Evolutionary conservation across 2,113 vertebrate genomes (phyloP), one percentile per base, ranked within the genome.

Genomic region (Boleophthalmus pectinirostris): DNA sequence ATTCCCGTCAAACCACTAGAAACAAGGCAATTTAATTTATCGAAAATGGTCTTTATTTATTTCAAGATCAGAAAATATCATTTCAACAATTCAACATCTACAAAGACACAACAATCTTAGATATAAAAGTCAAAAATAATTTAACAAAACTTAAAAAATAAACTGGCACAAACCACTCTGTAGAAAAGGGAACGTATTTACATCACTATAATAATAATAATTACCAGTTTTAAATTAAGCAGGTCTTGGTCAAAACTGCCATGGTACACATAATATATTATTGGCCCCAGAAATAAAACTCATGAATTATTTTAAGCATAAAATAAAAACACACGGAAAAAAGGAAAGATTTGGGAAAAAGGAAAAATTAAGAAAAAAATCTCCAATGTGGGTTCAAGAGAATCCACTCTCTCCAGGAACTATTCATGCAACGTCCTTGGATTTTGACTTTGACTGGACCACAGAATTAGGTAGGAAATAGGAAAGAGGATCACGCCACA

Each of bases 111-210:
- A 94, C 90, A 95, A 95, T 94, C 92, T 96, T 97, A 97, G 96
- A 96, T 98, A 95, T 95, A 95, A 95, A 95, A 94, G 92, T 94
- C 91, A 90, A 92, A 90, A 97, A 97, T 96, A 98, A 98, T 81
- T 95, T 97, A 98, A 93, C 94, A 95, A 96, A 96, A 95, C 93
- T 94, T 94, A 91, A 88, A 94, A 94, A 94, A 94, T 91, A 88
- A 91, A 94, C 94, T 93, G 85, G 90, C 94, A 97, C 56, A 95
- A 94, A 91, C 87, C 98, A 98, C 96, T 94, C 93, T 93, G 93
- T 94, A 94, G 88, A 94, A 94, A 94, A 92, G 91, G 91, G 92
- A 93, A 93, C 89, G 84, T 95, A 95, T 95, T 93, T 94, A 95
- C 93, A 94, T 89, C 84, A 90, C 85, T 91, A 87, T 89, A 89